Evolutionary conservation across 2,888 invertebrate species (phyloP), one percentile per base, ranked within the genome.

Genomic region (Lapara coniferarum): DNA sequence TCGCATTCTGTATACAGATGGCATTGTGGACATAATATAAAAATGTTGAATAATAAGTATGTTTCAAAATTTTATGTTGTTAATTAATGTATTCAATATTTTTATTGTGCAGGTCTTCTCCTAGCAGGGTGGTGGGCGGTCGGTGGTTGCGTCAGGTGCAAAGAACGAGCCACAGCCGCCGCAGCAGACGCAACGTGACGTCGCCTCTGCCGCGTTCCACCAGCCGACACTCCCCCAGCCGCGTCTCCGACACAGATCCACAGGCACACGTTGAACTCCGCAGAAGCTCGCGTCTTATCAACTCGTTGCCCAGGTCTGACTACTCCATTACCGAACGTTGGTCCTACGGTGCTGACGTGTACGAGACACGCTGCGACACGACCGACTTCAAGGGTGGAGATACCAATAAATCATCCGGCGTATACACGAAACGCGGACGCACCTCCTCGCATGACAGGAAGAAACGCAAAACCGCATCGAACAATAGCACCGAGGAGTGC

Each of bases 251-350:
- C 77, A 80, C 82, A 85, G 95, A 95, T 89, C 91, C 93, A 69
- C 85, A 82, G 77, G 79, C 85, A 63, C 85, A 85, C 80, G 81
- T 84, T 66, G 90, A 91, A 78, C 85, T 90, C 74, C 89, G 93
- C 74, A 84, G 94, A 74, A 92, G 94, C 83, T 90, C 92, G 75
- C 90, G 95, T 87, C 94, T 95, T 88, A 92, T 92, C 74, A 90
- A 85, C 82, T 85, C 91, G 58, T 83, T 90, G 66, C 92, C 92
- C 57, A 85, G 92, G 74, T 93, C 93, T 56, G 93, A 95, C 85
- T 93, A 93, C 90, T 95, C 95, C 82, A 94, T 94, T 77, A 91
- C 94, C 79, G 95, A 95, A 87, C 94, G 94, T 85, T 95, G 94
- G 92, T 93, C 94, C 66, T 94, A 91, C 93, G 95, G 91, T 78